Base-by-base conservation (phyloP, 2,888 invertebrate genomes). In the Ganaspis brasiliensis region DNA sequence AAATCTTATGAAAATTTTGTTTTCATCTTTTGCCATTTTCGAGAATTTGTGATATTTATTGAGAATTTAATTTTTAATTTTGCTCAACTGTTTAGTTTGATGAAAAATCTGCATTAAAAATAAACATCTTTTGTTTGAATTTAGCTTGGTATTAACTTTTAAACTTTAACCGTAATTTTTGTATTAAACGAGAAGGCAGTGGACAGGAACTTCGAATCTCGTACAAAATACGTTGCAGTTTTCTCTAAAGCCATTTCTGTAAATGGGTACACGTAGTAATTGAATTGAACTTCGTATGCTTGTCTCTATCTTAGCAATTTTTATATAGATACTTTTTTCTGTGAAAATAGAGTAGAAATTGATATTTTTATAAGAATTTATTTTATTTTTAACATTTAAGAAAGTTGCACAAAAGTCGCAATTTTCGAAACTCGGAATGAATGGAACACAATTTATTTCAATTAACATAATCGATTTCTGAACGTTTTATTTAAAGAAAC, bases 231-330 rank as follows among this genome's bases (percentile, higher is more conserved):
- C 26, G 26, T n/a, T 57, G 57, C 57, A 57, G 57, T 57, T 57
- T 57, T 57, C 57, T 57, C 26, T 0, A 57, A 57, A 26, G 57
- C 57, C 21, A 57, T 57, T 57, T 57, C 14, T 57, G 57, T 57
- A 57, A 57, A 57, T 57, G 14, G 57, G 57, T 57, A n/a, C 57
- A 57, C 26, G 57, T 57, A 57, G 24, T 21, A 31, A 57, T 57
- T 57, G 57, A 57, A 57, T 26, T 21, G 57, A 57, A 57, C 57
- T 57, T 57, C 26, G 57, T 57, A 57, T 52, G 52, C 52, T 52
- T 19, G 52, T 57, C 57, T 57, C 57, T 26, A 26, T 57, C 57
- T 26, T 57, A 26, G 1, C 26, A 12, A 57, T 57, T 26, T 57
- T 57, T 57, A 26, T 57, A 26, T 57, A n/a, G 31, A 6, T 26